These are phyloP conservation scores for Euleptes europaea DNA, from an alignment of 2,113 vertebrate species.

Conservation along the genomic window DNA sequence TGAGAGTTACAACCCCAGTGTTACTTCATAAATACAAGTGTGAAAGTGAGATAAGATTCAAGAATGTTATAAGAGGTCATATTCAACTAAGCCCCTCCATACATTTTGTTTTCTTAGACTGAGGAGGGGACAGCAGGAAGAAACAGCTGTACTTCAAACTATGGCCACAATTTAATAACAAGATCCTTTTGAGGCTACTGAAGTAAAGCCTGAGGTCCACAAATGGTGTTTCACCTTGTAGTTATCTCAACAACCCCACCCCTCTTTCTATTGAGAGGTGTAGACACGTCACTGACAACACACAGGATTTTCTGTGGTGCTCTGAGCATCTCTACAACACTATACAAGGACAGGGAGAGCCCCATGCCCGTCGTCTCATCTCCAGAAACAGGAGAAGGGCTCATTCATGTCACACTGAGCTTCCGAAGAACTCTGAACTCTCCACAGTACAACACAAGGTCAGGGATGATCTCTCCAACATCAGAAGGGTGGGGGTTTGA, in stretches of 20 bases:
- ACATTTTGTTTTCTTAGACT: conserved; percentile 54
- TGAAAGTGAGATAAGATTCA: conserved; percentile 43
- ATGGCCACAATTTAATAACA: conserved; percentile 25
- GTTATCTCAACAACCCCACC: no score
- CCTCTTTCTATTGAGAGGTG: neutral
- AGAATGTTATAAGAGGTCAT: conserved; percentile 41
- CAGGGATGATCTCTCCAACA: neutral
- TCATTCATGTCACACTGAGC: neutral
- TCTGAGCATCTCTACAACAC: neutral
- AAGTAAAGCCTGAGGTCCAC: neutral
- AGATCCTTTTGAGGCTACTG: neutral
- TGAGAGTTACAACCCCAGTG: conserved; percentile 22
- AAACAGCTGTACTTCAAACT: conserved; percentile 54
- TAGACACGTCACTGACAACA: neutral
- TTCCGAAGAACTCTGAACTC: neutral
- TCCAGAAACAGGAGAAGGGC: neutral
- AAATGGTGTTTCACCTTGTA: neutral
- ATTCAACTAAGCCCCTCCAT: conserved; percentile 53
- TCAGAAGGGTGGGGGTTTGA: conserved; percentile 26
- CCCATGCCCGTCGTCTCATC: neutral
- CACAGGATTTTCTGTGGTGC: neutral
- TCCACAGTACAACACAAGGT: neutral
- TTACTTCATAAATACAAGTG: conserved; percentile 26
- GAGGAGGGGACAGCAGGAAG: conserved; percentile 57
- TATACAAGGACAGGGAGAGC: neutral